phyloP scores from a whole-genome alignment of 2,113 vertebrate genomes.

The Mormoops blainvillei region DNA sequence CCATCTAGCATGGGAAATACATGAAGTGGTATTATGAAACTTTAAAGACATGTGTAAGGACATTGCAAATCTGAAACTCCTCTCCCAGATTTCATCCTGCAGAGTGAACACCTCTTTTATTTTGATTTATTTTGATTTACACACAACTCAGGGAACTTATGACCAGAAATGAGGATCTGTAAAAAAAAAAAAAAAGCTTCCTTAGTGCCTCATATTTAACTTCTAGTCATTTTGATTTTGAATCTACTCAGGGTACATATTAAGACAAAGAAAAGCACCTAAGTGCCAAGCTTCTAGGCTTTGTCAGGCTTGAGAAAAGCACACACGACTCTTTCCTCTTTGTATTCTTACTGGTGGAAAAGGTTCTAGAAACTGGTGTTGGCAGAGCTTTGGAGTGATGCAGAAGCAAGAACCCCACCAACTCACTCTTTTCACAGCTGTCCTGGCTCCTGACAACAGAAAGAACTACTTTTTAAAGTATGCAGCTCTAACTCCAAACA shows the following conservation, averaged over 20 bases:
- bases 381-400: slow-evolving; percentile 8
- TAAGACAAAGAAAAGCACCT: slow-evolving; percentile 34
- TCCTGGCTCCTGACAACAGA: slow-evolving; percentile 38
- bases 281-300: slow-evolving; percentile 10
- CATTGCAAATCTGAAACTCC: slow-evolving; percentile 4
- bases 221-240: not conserved
- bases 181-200: not conserved
- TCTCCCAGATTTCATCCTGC: not conserved
- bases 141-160: not conserved
- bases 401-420: slow-evolving; percentile 20
- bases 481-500: slow-evolving; percentile 28
- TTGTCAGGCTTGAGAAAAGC: not conserved
- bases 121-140: slow-evolving; percentile 14
- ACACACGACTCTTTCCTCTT: not conserved
- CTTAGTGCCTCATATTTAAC: slow-evolving; percentile 19
- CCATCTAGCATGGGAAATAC: not conserved
- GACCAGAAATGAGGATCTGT: not conserved
- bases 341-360: slow-evolving; percentile 34
- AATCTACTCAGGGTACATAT: not conserved
- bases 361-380: slow-evolving; percentile 43
- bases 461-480: slow-evolving; percentile 42
- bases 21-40: not conserved
- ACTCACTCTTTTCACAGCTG: slow-evolving; percentile 55
- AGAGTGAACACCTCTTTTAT: slow-evolving; percentile 20
- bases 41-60: slow-evolving; percentile 28